Percentiles rank a stretch among this genome's conserved stretches.
Evolutionary conservation across 2,113 vertebrate genomes (phyloP).

Genomic region (Meles meles): DNA sequence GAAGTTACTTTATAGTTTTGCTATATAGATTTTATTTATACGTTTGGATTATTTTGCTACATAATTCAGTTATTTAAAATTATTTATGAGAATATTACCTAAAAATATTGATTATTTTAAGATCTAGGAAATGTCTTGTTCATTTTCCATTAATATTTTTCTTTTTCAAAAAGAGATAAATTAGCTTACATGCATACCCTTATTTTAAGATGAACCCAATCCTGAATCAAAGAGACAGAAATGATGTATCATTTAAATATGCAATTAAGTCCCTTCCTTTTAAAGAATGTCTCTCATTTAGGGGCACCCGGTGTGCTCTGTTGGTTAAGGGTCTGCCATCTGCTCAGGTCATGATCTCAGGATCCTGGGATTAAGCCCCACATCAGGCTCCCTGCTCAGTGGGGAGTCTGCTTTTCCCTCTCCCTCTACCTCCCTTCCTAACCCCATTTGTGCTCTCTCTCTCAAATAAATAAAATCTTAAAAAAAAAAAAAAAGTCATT

Average conservation of each 20-base stretch:
- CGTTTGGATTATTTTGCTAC: background rate
- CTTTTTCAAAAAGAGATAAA: background rate
- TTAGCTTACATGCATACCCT: background rate
- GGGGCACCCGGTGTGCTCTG: too few species aligned
- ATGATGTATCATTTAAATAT: background rate
- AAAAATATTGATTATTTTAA: slow-evolving; percentile 1
- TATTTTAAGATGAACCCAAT: background rate
- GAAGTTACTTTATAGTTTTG: background rate
- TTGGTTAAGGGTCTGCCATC: too few species aligned
- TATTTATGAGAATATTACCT: background rate
- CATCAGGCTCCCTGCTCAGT: too few species aligned
- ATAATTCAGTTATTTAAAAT: background rate
- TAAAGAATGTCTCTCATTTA: background rate
- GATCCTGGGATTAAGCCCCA: too few species aligned
- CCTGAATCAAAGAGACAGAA: slow-evolving; percentile 35
- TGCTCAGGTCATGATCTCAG: too few species aligned
- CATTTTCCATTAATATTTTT: background rate
- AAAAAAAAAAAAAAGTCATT: background rate
- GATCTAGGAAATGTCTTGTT: background rate
- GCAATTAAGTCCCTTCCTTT: background rate
- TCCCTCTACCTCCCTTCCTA: too few species aligned
- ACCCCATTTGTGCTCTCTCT: too few species aligned
- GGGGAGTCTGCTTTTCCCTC: too few species aligned
- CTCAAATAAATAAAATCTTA: background rate
- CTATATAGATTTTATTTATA: background rate